Evolutionary conservation across 2,888 invertebrate genomes (phyloP), one percentile per base, ranked within the genome.

Genomic region (Hermaeophaga mercurialis): DNA sequence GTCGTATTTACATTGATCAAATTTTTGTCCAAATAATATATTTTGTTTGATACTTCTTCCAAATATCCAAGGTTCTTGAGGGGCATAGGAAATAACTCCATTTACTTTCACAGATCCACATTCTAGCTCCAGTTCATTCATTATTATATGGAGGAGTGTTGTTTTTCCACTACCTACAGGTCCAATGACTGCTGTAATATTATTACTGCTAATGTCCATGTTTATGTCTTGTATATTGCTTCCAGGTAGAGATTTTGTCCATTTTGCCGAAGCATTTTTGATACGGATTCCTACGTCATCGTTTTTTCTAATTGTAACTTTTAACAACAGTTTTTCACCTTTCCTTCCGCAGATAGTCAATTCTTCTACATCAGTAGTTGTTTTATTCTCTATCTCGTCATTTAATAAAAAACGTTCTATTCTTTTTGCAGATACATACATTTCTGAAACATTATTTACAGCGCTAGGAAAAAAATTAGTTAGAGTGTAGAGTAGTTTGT

Each of bases 41-140:
- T 97, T 97, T 70, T 95, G 92, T 7, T 90, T 82, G 0, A 96
- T 86, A 59, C 90, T 90, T n/a, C 85, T 87, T 54, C 85, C 85
- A 69, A 88, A 89, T 0, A 89, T 72, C 93, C 93, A 94, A 0
- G 94, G 89, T 70, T 92, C 88, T 75, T 92, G 91, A 45, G 90
- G 85, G 1, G 90, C 88, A 71, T 92, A 94, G 0, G 86, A 85
- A 1, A 87, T 79, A 1, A 79, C 80, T 4, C 92, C 92, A 3
- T 82, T 39, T 11, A 22, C 7, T 1, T 22, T 18, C 5, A 18
- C 9, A 4, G 11, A 18, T 1, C 18, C 19, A n/a, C n/a, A n/a
- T 1, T 39, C 4, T 3, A 12, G 39, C 1, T 87, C 86, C 24
- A 93, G 75, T 76, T 94, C 94, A 46, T 85, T 84, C 17, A 94